Conservation (phyloP, 1,140 invertebrate species). For the Neelides sp. region DNA sequence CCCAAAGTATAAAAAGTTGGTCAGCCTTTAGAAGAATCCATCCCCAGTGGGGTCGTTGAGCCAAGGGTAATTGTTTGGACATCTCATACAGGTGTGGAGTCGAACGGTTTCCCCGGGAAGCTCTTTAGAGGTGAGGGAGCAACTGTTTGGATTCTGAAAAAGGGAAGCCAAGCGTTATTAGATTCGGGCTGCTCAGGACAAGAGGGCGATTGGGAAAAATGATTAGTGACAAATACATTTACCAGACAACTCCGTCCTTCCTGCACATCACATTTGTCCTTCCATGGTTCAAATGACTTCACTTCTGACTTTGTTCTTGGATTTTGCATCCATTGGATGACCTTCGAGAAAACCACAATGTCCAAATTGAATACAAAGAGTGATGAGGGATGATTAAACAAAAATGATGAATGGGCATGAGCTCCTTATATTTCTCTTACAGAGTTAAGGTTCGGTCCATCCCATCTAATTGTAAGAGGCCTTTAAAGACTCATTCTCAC, state of each 20-base stretch:
- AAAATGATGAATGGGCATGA: not conserved
- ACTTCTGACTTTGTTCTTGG: constrained; percentile 68
- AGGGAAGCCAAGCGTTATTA: not conserved
- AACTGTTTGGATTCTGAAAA: constrained; percentile 52
- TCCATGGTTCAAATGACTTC: constrained; percentile 86
- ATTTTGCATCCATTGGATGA: constrained; percentile 93
- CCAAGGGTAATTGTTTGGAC: constrained; percentile 89
- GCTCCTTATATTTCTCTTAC: too few species aligned
- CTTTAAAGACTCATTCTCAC: not conserved
- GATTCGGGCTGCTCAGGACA: not conserved
- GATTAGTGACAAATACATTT: constrained; percentile 1
- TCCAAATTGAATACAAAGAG: not conserved
- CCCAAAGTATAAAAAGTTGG: too few species aligned
- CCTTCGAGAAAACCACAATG: constrained; percentile 38
- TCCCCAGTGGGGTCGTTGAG: constrained; percentile 82
- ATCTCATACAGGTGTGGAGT: constrained; percentile 80
- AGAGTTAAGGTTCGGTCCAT: not conserved
- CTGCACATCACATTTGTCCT: constrained; percentile 75
- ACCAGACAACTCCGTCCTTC: constrained; percentile 34
- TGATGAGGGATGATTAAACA: not conserved
- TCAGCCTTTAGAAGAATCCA: constrained; percentile 72
- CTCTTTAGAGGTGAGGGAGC: constrained; percentile 80
- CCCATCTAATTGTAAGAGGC: not conserved
- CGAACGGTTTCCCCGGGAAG: constrained; percentile 84
- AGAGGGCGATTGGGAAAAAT: not conserved